phyloP scores from a whole-genome alignment of 2,888 invertebrate genomes.

The Dolichopus griseipennis region DNA sequence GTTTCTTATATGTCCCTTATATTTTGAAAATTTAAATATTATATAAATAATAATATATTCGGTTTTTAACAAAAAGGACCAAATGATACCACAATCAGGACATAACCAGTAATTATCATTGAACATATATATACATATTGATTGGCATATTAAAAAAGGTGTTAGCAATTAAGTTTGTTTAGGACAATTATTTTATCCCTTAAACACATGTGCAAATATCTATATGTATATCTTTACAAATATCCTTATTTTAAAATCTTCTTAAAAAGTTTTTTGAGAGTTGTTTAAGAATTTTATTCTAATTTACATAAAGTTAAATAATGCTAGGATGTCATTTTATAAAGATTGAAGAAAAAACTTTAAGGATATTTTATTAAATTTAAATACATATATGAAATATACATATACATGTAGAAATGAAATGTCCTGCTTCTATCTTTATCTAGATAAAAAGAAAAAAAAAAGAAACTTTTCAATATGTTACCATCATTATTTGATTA shows the following conservation, averaged over 20 bases:
- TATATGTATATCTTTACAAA: background rate
- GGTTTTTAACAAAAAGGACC: too few species aligned
- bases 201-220: background rate
- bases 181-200: constrained; percentile 2
- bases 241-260: background rate
- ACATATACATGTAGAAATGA: too few species aligned
- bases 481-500: background rate
- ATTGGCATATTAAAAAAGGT: constrained; percentile 9
- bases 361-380: too few species aligned
- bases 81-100: background rate
- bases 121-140: background rate
- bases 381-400: too few species aligned
- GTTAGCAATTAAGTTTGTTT: constrained; percentile 11
- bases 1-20: background rate
- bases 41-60: too few species aligned
- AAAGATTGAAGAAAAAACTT: too few species aligned
- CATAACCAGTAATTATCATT: background rate
- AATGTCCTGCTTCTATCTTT: too few species aligned
- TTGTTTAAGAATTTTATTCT: too few species aligned
- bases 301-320: too few species aligned
- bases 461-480: background rate
- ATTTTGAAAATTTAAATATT: too few species aligned
- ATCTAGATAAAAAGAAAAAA: background rate
- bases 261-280: too few species aligned
- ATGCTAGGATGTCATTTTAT: too few species aligned